Conservation (phyloP, 2,888 invertebrate genomes). For the Polymixis lichenea region DNA sequence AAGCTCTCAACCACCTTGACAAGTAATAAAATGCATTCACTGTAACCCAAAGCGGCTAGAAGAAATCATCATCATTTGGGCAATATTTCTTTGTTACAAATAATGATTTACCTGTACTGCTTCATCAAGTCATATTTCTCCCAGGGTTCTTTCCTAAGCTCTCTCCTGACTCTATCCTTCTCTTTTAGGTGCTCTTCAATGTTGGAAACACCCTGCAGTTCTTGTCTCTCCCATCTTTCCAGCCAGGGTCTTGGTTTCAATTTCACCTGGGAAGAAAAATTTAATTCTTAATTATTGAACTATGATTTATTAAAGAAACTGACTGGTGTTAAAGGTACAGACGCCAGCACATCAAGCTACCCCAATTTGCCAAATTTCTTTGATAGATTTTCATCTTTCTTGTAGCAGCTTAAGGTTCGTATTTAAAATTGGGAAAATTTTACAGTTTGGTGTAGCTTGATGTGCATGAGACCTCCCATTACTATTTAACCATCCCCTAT, state of each 20-base stretch:
- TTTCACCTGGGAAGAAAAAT: conserved; percentile 88
- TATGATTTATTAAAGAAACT: neutral
- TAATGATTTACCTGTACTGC: conserved; percentile 92
- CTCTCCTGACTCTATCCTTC: conserved; percentile 89
- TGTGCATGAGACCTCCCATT: neutral
- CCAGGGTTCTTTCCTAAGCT: conserved; percentile 93
- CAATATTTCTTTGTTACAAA: neutral
- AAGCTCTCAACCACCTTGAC: neutral
- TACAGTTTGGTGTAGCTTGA: too few species aligned
- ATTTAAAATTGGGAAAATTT: too few species aligned
- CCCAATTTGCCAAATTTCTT: too few species aligned
- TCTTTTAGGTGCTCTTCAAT: conserved; percentile 90
- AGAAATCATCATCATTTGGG: neutral
- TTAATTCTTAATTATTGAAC: neutral
- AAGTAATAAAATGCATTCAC: neutral
- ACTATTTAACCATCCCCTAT: neutral
- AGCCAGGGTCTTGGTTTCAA: conserved; percentile 97
- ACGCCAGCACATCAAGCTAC: too few species aligned
- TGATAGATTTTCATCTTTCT: too few species aligned
- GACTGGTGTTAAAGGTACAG: neutral
- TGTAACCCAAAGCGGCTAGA: neutral
- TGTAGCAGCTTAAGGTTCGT: too few species aligned
- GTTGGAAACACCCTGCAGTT: conserved; percentile 93
- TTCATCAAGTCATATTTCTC: conserved; percentile 98
- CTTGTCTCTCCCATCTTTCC: conserved; percentile 96